A percentile compares a stretch with the other conserved stretches of the same genome.
Conservation (phyloP, 1,140 invertebrate species). For the Atta texana region DNA sequence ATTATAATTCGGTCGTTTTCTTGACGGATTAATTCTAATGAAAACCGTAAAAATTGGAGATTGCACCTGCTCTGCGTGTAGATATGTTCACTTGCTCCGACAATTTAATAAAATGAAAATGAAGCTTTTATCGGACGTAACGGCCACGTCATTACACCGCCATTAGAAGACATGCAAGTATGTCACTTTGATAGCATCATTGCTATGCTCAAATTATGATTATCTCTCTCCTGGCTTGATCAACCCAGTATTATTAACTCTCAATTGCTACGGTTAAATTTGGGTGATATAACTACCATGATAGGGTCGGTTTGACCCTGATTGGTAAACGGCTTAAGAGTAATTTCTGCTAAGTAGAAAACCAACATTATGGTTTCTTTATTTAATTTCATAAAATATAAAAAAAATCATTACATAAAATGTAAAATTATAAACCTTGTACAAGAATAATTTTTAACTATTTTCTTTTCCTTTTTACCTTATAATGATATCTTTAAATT, state of each 20-base stretch:
- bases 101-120: conserved; percentile 48
- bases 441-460: background rate
- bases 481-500: background rate
- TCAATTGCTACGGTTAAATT: conserved; percentile 42
- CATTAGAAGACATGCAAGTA: conserved; percentile 36
- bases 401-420: background rate
- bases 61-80: conserved; percentile 29
- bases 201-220: conserved; percentile 51
- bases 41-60: conserved; percentile 7
- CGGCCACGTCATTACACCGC: conserved; percentile 41
- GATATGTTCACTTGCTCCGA: conserved; percentile 21
- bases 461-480: background rate
- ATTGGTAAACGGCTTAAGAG: conserved; percentile 26
- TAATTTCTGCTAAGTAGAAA: conserved; percentile 38
- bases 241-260: conserved; percentile 43
- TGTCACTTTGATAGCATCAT: conserved; percentile 58
- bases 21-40: background rate
- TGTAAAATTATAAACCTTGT: background rate
- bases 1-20: conserved; percentile 1
- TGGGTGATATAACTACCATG: conserved; percentile 6
- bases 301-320: conserved; percentile 36
- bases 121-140: conserved; percentile 56
- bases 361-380: background rate
- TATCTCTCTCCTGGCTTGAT: conserved; percentile 30
- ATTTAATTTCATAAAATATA: background rate